Percentiles rank a stretch among this genome's conserved stretches.
phyloP scores from a whole-genome alignment of 2,113 vertebrate genomes.

The Psophia crepitans region DNA sequence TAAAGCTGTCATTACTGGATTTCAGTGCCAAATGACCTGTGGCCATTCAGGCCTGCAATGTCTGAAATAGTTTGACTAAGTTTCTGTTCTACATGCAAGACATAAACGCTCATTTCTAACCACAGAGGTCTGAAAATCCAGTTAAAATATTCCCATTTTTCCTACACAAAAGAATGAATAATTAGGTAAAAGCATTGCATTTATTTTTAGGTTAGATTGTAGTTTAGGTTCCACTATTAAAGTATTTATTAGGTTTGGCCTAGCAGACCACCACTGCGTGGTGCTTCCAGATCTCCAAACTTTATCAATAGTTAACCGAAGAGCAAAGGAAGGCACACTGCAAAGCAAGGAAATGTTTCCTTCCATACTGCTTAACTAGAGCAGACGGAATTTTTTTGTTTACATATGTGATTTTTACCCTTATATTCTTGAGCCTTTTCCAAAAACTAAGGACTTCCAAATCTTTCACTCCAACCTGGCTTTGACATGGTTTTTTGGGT shows the following conservation, averaged over 20 bases:
- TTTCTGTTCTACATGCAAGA: not conserved
- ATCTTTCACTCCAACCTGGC: not conserved
- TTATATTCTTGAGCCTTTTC: not conserved
- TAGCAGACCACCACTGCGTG: too few species aligned
- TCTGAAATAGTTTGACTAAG: not conserved
- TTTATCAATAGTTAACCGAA: not conserved
- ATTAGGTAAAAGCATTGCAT: not conserved
- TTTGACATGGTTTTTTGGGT: not conserved
- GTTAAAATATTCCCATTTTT: not conserved
- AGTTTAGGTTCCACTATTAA: not conserved
- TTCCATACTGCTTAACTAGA: not conserved
- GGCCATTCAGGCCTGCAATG: not conserved
- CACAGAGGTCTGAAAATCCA: not conserved
- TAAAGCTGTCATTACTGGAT: not conserved
- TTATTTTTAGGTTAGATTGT: not conserved
- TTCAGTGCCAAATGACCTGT: not conserved
- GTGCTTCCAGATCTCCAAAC: not conserved
- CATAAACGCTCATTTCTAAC: not conserved
- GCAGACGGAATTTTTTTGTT: not conserved
- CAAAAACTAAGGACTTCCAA: not conserved
- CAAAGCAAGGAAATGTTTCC: not conserved
- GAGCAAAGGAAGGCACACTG: not conserved
- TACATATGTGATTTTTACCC: not conserved
- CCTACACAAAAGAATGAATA: not conserved
- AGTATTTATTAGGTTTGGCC: not conserved